Conservation (phyloP, 37 sponge, comb jelly and placozoan species). For the Crambe crambe region DNA sequence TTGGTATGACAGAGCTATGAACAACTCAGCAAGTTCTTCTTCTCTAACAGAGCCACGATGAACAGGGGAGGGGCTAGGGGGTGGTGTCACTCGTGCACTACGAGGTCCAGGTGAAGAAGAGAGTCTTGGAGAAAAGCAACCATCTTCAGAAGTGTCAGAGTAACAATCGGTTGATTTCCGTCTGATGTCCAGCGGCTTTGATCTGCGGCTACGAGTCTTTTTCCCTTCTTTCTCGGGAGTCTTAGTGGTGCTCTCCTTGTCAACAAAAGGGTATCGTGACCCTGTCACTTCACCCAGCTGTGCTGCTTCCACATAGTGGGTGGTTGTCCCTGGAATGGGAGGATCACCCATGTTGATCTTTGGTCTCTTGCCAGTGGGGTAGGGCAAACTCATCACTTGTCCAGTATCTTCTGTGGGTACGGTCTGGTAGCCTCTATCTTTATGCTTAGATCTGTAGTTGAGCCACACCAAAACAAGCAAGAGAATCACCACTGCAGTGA, state of each 20-base stretch:
- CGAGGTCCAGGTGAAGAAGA: background rate
- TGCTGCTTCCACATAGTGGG: constrained; percentile 12
- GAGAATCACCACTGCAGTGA: constrained; percentile 4
- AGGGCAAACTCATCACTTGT: background rate
- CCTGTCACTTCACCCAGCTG: background rate
- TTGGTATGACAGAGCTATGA: constrained; percentile 22
- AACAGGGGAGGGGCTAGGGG: background rate
- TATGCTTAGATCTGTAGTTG: constrained; percentile 9
- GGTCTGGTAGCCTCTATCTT: background rate
- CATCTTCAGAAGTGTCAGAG: constrained; percentile 6
- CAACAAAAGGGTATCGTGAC: constrained; percentile 30
- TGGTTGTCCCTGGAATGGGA: constrained; percentile 13
- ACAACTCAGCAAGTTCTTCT: constrained; percentile 25
- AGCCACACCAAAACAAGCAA: constrained; percentile 19
- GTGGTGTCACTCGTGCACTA: background rate
- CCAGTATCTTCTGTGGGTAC: constrained; percentile 9
- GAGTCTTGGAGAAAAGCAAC: background rate
- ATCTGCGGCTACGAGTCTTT: background rate
- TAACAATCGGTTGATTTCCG: background rate
- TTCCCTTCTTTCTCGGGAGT: background rate
- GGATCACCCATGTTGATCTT: constrained; percentile 5
- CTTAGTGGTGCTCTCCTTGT: background rate
- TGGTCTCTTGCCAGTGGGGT: background rate
- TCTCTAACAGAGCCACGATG: background rate
- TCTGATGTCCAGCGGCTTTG: background rate